Evolutionary conservation across 2,113 vertebrate species (phyloP).

Genomic region (Actenoides lindsayi): DNA sequence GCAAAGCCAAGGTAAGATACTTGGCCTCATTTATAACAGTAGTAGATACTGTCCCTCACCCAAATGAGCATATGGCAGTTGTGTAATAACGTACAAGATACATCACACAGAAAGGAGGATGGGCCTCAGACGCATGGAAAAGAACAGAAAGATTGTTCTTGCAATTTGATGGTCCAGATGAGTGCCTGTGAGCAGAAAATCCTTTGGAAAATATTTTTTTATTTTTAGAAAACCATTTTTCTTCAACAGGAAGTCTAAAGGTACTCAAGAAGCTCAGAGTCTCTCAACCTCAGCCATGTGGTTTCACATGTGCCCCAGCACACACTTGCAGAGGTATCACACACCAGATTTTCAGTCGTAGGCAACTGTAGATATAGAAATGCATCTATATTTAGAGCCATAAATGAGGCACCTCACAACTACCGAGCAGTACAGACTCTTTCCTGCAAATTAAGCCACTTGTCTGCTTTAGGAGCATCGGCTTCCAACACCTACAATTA

Average conservation of each 20-base stretch:
- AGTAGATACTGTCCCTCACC: not conserved
- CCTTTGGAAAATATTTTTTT: not conserved
- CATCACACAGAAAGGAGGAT: not conserved
- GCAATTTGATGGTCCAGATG: not conserved
- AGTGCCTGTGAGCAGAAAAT: not conserved
- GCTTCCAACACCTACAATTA: not conserved
- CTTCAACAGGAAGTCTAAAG: not conserved
- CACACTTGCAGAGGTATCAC: not conserved
- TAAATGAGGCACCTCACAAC: not conserved
- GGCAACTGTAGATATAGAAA: not conserved
- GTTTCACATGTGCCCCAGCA: not conserved
- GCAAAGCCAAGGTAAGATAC: not conserved
- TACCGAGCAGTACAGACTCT: not conserved
- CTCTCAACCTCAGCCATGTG: not conserved
- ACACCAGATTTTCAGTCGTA: not conserved
- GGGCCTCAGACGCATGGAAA: not conserved
- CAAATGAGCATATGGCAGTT: not conserved
- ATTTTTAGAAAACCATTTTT: not conserved
- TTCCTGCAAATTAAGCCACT: not conserved
- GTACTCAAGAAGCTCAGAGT: not conserved
- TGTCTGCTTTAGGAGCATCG: not conserved
- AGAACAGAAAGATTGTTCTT: not conserved
- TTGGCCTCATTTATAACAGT: not conserved
- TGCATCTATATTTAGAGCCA: slow-evolving; percentile 13
- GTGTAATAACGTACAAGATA: not conserved